Evolutionary conservation across 92 coral and sea anemone genomes (phyloP), one percentile per base, ranked within the genome.

Genomic region (Porites cylindrica): DNA sequence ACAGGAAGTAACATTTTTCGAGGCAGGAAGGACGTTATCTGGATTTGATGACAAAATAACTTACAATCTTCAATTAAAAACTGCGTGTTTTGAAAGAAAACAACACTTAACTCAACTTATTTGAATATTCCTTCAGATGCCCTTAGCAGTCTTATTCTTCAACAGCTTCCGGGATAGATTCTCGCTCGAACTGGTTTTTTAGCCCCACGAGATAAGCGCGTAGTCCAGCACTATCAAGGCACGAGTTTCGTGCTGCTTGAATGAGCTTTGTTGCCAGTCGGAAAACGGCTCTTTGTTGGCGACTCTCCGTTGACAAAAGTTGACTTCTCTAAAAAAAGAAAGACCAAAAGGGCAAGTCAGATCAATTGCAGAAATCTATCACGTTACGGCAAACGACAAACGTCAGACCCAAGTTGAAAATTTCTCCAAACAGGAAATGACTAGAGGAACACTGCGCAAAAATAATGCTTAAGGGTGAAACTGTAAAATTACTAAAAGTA

Each of bases 161-260:
- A 32, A 90, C 47, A 6, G 47, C 98, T 8, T 81, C 90, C 20
- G 70, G 83, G 17, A 75, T 80, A 51, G 89, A 73, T 50, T 97
- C 99, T 63, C 94, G 85, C 72, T 88, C 89, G 75, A 89, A 97
- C 84, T 95, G 98, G 64, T 89, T 76, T 66, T 85, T 92, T 47
- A 97, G 96, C 17, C 98, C 98, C 85, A 78, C 84, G 38, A 97
- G 88, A 56, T 97, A 97, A 43, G 89, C 85, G 43, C 86, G 81
- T 79, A 97, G 79, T 43, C 98, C 99, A 80, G 89, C 91, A 51
- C 89, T 96, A 76, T 97, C 98, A 50, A 97, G 86, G 58, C 98
- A 90, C 4, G 99, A 97, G 81, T 97, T 97, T 11, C 94, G 88
- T 21, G 98, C 98, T 18, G 96, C 99, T 83, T 97, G 99, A 63